These are phyloP conservation scores for Cyprichromis sp. DNA, from an alignment of 2,113 vertebrate genomes.

Conservation along the genomic window DNA sequence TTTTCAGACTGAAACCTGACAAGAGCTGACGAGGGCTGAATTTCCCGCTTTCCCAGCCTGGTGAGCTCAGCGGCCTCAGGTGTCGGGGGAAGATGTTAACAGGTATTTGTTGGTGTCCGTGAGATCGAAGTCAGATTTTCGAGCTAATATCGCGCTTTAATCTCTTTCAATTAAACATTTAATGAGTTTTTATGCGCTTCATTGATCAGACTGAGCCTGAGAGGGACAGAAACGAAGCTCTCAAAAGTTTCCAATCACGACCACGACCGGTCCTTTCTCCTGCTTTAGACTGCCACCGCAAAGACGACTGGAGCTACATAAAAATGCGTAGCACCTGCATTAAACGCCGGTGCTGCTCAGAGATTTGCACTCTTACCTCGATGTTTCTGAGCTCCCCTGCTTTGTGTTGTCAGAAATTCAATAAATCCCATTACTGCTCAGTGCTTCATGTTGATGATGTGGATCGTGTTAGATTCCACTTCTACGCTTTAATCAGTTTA, in stretches of 20 bases:
- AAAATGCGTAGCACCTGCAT: not conserved
- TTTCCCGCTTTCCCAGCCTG: not conserved
- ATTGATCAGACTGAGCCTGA: not conserved
- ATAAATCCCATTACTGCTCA: not conserved
- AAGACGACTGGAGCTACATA: not conserved
- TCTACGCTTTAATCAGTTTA: not conserved
- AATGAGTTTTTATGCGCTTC: constrained; percentile 1
- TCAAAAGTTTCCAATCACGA: not conserved
- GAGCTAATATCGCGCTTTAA: not conserved
- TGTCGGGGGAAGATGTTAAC: not conserved
- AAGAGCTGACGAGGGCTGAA: constrained; percentile 6
- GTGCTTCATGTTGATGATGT: not conserved
- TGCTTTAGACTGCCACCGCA: not conserved
- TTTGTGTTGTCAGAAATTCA: not conserved
- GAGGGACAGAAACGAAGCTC: not conserved
- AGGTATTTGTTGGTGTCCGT: not conserved
- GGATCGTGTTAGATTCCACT: not conserved
- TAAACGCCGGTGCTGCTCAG: not conserved
- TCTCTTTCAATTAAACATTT: not conserved
- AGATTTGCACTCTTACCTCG: not conserved
- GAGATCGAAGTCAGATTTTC: not conserved
- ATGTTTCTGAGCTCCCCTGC: not conserved
- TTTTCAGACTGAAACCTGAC: constrained; percentile 10
- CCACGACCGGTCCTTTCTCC: not conserved
- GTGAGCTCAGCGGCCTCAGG: not conserved